Evolutionary conservation across 1,140 invertebrate genomes (phyloP), one percentile per base, ranked within the genome.

Genomic region (Anastrepha ludens): DNA sequence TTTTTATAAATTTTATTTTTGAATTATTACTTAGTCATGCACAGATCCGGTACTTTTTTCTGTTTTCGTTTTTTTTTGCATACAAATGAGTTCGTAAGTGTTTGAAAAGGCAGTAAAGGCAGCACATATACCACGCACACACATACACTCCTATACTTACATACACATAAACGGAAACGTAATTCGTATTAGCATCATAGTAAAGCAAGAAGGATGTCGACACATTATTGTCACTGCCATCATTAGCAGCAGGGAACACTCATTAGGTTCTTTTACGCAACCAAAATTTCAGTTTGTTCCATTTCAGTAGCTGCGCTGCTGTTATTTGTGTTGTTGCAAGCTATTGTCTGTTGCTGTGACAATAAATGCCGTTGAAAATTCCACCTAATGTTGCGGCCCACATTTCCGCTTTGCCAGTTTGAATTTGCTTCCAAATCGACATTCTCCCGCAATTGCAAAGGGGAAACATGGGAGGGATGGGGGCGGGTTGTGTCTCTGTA

Each of bases 401-500:
- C 74, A 81, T 81, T 81, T 81, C 74, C 74, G 74, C 74, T 81
- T 81, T 81, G 74, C 74, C 47, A 81, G 74, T 50, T 81, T 81
- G 50, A 81, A 81, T 81, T 81, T 81, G 74, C 74, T 81, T 81
- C 55, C 47, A 81, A 81, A 81, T 55, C 74, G 74, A 17, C 44
- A n/a, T n/a, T n/a, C 74, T 20, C 44, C 47, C 41, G 3, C 74
- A 58, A n/a, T 11, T 15, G 0, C 15, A 58, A 29, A 8, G 2
- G 50, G 0, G 13, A 47, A 62, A 17, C 4, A 9, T n/a, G 13
- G 13, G 41, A 29, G 44, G 47, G 47, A 7, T 2, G 47, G 20
- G 74, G 70, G 41, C 47, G 39, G 44, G 47, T 20, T 81, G 17
- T 13, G 47, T 81, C 55, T 81, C 74, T 47, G n/a, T 47, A 81